A percentile compares a stretch with the other conserved stretches of the same genome.
Conservation (phyloP, 2,888 invertebrate species). For the Synanthedon formicaeformis region DNA sequence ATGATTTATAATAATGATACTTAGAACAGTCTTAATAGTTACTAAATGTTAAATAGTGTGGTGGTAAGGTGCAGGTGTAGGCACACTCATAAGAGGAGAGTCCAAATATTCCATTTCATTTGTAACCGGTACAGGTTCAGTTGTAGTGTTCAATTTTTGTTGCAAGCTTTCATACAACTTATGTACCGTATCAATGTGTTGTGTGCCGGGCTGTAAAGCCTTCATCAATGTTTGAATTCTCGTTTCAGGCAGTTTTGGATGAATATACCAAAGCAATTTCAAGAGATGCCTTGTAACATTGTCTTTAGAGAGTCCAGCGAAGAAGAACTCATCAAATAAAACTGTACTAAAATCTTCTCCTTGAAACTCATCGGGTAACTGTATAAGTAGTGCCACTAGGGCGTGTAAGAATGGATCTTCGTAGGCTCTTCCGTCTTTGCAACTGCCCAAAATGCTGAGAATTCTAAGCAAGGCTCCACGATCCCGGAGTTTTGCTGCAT, state of each 20-base stretch:
- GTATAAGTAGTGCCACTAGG: constrained; percentile 85
- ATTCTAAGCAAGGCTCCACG: constrained; percentile 85
- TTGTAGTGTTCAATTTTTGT: constrained; percentile 81
- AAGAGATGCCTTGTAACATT: constrained; percentile 93
- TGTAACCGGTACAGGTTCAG: constrained; percentile 73
- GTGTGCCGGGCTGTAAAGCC: constrained; percentile 78
- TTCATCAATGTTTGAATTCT: constrained; percentile 86
- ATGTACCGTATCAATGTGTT: constrained; percentile 89
- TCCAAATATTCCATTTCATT: constrained; percentile 82
- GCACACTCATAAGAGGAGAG: constrained; percentile 87
- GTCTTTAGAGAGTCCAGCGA: constrained; percentile 88
- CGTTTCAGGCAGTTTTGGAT: constrained; percentile 84
- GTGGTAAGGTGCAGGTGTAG: constrained; percentile 82
- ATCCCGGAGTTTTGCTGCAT: constrained; percentile 86
- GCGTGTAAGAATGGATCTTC: constrained; percentile 96
- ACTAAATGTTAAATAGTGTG: constrained; percentile 2
- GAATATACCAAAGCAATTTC: constrained; percentile 91
- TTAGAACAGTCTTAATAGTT: too few species aligned
- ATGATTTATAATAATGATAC: too few species aligned
- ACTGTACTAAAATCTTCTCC: constrained; percentile 96
- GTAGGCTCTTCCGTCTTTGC: constrained; percentile 92
- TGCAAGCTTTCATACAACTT: constrained; percentile 81
- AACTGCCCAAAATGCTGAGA: constrained; percentile 89
- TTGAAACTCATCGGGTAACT: constrained; percentile 91
- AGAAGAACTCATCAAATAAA: constrained; percentile 95